These are phyloP conservation scores for Mesoclemmys tuberculata DNA, from an alignment of 2,113 vertebrate genomes.

Conservation along the genomic window DNA sequence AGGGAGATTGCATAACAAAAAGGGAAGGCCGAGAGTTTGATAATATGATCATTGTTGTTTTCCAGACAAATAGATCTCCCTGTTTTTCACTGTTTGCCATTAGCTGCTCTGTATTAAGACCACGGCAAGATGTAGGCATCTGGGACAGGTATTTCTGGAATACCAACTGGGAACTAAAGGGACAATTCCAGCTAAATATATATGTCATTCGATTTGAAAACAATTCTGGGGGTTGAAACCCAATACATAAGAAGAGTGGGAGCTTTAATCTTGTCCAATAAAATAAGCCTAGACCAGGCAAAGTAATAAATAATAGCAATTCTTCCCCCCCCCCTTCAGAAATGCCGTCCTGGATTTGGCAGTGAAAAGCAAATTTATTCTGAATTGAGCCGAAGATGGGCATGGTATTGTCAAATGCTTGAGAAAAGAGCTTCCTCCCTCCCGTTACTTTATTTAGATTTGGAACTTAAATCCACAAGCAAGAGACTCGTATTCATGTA, in stretches of 20 bases:
- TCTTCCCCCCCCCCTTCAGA: not conserved
- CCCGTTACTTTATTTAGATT: conserved; percentile 48
- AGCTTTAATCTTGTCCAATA: not conserved
- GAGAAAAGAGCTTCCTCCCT: not conserved
- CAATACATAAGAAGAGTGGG: not conserved
- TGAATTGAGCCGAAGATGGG: not conserved
- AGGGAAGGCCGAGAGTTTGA: not conserved
- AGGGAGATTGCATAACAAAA: not conserved
- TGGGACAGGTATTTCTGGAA: not conserved
- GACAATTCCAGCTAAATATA: not conserved
- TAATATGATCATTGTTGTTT: not conserved
- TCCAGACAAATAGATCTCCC: not conserved
- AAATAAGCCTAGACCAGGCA: not conserved
- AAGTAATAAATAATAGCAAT: not conserved
- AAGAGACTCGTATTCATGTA: conserved; percentile 36
- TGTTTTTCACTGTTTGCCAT: not conserved
- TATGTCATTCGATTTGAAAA: not conserved
- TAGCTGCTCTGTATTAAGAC: not conserved
- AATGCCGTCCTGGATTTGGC: not conserved
- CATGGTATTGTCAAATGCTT: not conserved
- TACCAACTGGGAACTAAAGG: not conserved
- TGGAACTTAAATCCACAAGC: conserved; percentile 58
- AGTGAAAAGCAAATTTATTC: not conserved
- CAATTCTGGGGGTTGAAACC: not conserved
- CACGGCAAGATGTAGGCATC: not conserved